phyloP scores from a whole-genome alignment of 1,140 invertebrate genomes.

The Dendrolimus kikuchii region DNA sequence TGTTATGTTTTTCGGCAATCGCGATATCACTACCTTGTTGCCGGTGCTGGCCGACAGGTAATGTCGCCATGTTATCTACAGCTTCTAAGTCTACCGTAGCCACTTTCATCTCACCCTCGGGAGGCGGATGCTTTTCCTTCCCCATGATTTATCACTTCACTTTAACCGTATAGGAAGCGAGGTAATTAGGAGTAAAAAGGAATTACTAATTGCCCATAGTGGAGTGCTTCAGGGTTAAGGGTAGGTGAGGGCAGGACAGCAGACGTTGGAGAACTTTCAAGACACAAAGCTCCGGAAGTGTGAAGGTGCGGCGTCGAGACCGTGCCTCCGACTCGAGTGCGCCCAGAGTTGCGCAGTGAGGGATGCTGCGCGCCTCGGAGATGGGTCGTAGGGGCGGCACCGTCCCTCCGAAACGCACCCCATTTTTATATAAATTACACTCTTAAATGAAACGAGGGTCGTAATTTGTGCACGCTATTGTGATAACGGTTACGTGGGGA shows the following conservation, averaged over 20 bases:
- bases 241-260: slow-evolving; percentile 32
- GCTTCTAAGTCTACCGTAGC: slow-evolving; percentile 87
- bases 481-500: slow-evolving; percentile 10
- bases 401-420: slow-evolving; percentile 38
- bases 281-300: slow-evolving; percentile 50
- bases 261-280: slow-evolving; percentile 21
- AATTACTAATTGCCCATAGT: slow-evolving; percentile 39
- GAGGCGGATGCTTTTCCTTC: slow-evolving; percentile 64
- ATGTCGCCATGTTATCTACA: slow-evolving; percentile 88
- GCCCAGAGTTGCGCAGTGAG: slow-evolving; percentile 60
- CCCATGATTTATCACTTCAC: slow-evolving; percentile 40
- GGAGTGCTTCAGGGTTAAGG: slow-evolving; percentile 30
- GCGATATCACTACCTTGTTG: slow-evolving; percentile 78
- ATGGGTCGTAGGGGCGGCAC: slow-evolving; percentile 45
- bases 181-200: slow-evolving; percentile 20
- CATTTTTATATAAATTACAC: slow-evolving; percentile 42
- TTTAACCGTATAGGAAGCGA: slow-evolving; percentile 35
- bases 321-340: slow-evolving; percentile 43
- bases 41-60: slow-evolving; percentile 80
- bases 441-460: slow-evolving; percentile 40
- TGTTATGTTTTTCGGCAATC: slow-evolving; percentile 84
- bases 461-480: slow-evolving; percentile 21
- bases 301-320: slow-evolving; percentile 42
- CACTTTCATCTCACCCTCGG: slow-evolving; percentile 84
- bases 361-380: slow-evolving; percentile 58